Conservation (phyloP, 2,888 invertebrate genomes). For the Tachina lurida region DNA sequence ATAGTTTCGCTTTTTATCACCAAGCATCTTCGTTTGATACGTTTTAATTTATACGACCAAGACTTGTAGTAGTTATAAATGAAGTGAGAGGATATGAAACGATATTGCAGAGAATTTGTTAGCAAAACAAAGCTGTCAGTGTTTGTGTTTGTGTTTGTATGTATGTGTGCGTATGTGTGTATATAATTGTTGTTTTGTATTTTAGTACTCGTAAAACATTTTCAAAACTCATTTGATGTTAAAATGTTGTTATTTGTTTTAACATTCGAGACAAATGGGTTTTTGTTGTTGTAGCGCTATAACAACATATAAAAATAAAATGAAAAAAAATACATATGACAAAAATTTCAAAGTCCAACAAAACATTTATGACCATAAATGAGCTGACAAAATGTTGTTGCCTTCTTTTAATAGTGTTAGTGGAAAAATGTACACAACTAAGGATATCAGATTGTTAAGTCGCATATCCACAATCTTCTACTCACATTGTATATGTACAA, state of each 20-base stretch:
- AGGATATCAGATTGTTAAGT: background rate
- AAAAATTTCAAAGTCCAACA: slow-evolving; percentile 48
- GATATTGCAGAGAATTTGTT: background rate
- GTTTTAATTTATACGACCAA: slow-evolving; percentile 39
- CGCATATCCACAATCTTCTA: background rate
- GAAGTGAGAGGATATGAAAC: background rate
- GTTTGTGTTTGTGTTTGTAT: background rate
- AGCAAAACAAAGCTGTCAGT: background rate
- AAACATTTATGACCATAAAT: slow-evolving; percentile 56
- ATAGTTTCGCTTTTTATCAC: slow-evolving; percentile 23
- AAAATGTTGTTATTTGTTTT: slow-evolving; percentile 51
- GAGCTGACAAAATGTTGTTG: slow-evolving; percentile 65
- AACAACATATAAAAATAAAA: background rate
- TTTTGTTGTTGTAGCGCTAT: slow-evolving; percentile 15
- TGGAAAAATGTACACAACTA: slow-evolving; percentile 4
- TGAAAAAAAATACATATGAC: slow-evolving; percentile 19
- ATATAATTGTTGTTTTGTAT: slow-evolving; percentile 19
- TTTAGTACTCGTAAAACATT: slow-evolving; percentile 51
- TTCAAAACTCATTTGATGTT: slow-evolving; percentile 55
- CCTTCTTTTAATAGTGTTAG: slow-evolving; percentile 62
- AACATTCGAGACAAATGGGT: slow-evolving; percentile 45
- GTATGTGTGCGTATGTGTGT: background rate
- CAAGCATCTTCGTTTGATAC: background rate
- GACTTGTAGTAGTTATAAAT: background rate
- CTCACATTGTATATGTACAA: too few species aligned